Base-by-base conservation (phyloP, 2,113 vertebrate species). In the Tachycineta bicolor region DNA sequence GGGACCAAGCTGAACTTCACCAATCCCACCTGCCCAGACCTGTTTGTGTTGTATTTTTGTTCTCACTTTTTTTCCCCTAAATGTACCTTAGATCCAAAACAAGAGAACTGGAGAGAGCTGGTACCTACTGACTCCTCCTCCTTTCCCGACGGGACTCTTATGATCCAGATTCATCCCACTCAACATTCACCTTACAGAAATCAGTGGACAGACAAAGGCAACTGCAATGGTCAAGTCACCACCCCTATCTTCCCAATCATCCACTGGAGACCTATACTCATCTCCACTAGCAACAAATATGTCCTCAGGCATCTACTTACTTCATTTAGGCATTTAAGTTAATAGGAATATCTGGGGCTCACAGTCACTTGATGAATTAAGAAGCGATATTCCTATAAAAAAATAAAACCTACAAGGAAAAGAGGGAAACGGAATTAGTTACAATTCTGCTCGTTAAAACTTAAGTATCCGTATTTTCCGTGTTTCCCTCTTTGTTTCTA, bases 401-500 rank as follows among this genome's bases (percentile, higher is more conserved):
- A 94, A 84, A 41, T 4, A 71, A 89, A 60, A 55, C 5, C 8
- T 60, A 65, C 6, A 1, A 17, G 26, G 1, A 87, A 28, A 84
- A 94, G 64, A 68, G 14, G 37, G 14, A 93, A 92, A 79, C 34
- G 5, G 62, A 91, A 14, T 89, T 69, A 69, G 55, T 70, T 91
- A 59, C 47, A 77, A 60, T 33, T 82, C 46, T 41, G 14, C 18
- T 80, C 71, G 83, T 67, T 77, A 91, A 93, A 91, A 29, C 31
- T 67, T 70, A 68, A 85, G 16, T 50, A 46, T 65, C 47, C 67
- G 12, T 58, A 52, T 69, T 83, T 93, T 69, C 44, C 34, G 80
- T 85, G 47, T 68, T 86, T 94, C 90, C 24, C 14, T 85, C 44
- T 83, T 92, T 62, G 44, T 90, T 91, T 87, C 62, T 88, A 63